phyloP scores from a whole-genome alignment of 2,797 vertebrate genomes.

The Lates japonicus region DNA sequence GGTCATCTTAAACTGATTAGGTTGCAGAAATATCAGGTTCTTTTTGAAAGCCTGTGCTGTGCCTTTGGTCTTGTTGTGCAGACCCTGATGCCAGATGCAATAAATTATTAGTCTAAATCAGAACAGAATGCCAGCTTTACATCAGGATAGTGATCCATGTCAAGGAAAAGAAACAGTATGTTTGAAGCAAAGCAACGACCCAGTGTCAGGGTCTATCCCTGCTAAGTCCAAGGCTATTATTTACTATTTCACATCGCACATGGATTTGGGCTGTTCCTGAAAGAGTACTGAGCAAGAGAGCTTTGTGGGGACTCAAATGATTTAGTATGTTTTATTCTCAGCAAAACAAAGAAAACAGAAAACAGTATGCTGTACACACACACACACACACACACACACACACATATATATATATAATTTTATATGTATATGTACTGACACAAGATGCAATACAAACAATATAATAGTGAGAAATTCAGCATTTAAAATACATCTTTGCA shows the following conservation, averaged over 20 bases:
- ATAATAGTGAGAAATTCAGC: not conserved
- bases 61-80: constrained; percentile 83
- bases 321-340: constrained; percentile 60
- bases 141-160: constrained; percentile 80
- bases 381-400: no score
- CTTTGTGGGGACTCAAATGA: constrained; percentile 57
- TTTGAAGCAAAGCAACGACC: constrained; percentile 79
- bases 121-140: constrained; percentile 86
- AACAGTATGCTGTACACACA: not conserved
- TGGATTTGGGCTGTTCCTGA: constrained; percentile 61
- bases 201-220: constrained; percentile 71
- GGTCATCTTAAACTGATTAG: constrained; percentile 93
- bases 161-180: constrained; percentile 67
- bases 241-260: constrained; percentile 74
- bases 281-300: constrained; percentile 43
- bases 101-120: constrained; percentile 88
- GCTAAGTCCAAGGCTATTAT: constrained; percentile 74
- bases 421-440: not conserved
- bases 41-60: constrained; percentile 82
- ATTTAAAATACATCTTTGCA: not conserved
- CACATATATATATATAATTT: no score
- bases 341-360: constrained; percentile 48
- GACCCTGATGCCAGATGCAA: constrained; percentile 86
- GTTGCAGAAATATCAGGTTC: constrained; percentile 85
- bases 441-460: not conserved